These are phyloP conservation scores for Catocala sponsa DNA, from an alignment of 2,888 invertebrate species.

Conservation along the genomic window DNA sequence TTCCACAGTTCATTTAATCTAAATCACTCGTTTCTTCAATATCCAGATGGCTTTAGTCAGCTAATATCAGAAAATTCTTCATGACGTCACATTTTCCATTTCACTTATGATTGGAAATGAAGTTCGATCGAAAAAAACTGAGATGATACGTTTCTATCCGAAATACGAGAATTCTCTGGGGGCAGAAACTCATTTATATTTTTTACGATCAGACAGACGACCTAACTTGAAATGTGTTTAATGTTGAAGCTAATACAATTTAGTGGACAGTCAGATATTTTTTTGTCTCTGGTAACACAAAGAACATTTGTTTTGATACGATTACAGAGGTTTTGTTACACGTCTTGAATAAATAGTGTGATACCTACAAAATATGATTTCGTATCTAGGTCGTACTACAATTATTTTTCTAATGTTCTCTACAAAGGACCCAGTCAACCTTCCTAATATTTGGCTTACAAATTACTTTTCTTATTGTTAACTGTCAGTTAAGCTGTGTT, in stretches of 20 bases:
- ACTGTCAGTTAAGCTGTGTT: too few relatives aligned
- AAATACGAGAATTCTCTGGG: constrained; percentile 22
- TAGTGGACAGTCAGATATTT: neutral
- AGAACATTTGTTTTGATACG: neutral
- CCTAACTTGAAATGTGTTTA: neutral
- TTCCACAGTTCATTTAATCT: too few relatives aligned
- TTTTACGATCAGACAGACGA: constrained; percentile 12
- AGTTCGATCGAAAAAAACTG: constrained; percentile 37
- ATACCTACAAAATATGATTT: too few relatives aligned
- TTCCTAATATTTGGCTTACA: too few relatives aligned
- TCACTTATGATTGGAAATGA: constrained; percentile 39
- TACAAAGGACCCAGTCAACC: too few relatives aligned
- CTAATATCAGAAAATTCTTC: constrained; percentile 1
- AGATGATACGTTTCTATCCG: constrained; percentile 23
- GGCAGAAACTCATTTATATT: constrained; percentile 41
- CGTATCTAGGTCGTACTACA: too few relatives aligned
- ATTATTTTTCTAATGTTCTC: too few relatives aligned
- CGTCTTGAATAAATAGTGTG: too few relatives aligned
- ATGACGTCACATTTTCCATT: constrained; percentile 1
- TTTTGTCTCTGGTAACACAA: neutral
- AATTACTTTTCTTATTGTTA: too few relatives aligned
- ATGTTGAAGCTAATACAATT: neutral
- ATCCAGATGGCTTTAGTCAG: constrained; percentile 3
- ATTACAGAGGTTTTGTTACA: neutral
- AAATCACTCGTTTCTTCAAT: too few relatives aligned